A percentile compares a stretch with the other conserved stretches of the same genome.
phyloP scores from a whole-genome alignment of 37 sponge, comb jelly and placozoan genomes.

The Aplysina aerophoba region DNA sequence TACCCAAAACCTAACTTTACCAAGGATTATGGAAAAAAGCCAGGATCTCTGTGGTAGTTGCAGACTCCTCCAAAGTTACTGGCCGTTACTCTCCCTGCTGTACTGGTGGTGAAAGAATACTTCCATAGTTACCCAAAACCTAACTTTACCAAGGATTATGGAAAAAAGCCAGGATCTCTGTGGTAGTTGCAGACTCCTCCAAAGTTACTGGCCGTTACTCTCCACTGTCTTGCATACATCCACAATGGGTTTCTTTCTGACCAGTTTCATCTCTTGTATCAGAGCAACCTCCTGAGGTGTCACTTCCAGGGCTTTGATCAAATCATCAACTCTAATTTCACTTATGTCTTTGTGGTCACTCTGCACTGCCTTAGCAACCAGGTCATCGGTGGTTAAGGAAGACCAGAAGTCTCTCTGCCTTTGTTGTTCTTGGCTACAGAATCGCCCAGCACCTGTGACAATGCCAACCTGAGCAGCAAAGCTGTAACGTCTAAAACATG shows the following conservation, averaged over 20 bases:
- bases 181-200: constrained; percentile 33
- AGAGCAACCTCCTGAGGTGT: constrained; percentile 10
- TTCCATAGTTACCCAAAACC: too few species aligned
- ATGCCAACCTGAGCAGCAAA: too few species aligned
- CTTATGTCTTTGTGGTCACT: constrained; percentile 26
- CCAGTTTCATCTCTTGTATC: constrained; percentile 19
- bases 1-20: too few species aligned
- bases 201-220: constrained; percentile 38
- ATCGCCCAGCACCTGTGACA: too few species aligned
- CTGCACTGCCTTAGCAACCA: neutral
- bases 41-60: too few species aligned
- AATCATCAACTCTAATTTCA: constrained; percentile 3
- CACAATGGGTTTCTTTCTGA: constrained; percentile 33
- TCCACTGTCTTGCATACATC: constrained; percentile 33
- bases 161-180: neutral
- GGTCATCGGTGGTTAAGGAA: neutral
- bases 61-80: too few species aligned
- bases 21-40: too few species aligned
- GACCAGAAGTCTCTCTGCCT: too few species aligned
- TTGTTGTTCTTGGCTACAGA: too few species aligned
- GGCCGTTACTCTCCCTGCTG: too few species aligned
- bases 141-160: too few species aligned
- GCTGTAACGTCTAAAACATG: neutral
- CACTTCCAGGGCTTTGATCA: constrained; percentile 5
- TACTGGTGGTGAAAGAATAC: too few species aligned